phyloP scores from a whole-genome alignment of 2,888 invertebrate species.

The Campoplex nolae region DNA sequence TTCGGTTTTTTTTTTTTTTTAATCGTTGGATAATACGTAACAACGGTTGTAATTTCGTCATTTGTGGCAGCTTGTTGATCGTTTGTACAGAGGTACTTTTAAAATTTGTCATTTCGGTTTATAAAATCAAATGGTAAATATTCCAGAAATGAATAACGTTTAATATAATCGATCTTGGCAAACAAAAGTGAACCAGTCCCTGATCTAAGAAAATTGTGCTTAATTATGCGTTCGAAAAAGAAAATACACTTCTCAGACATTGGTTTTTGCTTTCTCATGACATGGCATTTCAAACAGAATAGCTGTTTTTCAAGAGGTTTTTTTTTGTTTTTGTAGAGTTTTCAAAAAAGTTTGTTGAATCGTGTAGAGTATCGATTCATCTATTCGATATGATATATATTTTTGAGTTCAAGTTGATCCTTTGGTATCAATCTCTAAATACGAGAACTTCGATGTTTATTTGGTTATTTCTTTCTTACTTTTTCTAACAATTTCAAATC shows the following conservation, averaged over 20 bases:
- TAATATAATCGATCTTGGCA: not conserved
- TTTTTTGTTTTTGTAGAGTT: slow-evolving; percentile 11
- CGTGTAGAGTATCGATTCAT: slow-evolving; percentile 6
- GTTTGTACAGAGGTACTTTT: slow-evolving; percentile 56
- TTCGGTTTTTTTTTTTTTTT: not conserved
- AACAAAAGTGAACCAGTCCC: not conserved
- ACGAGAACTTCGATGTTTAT: not conserved
- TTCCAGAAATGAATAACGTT: not conserved
- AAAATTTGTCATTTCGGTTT: slow-evolving; percentile 30
- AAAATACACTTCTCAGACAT: slow-evolving; percentile 12
- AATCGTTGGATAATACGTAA: slow-evolving; percentile 22
- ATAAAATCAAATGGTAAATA: not conserved
- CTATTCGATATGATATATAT: slow-evolving; percentile 1
- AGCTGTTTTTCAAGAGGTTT: not conserved
- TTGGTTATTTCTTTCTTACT: not conserved
- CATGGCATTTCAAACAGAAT: not conserved
- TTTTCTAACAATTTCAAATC: not conserved
- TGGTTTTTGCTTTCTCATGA: not conserved
- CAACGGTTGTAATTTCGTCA: slow-evolving; percentile 41
- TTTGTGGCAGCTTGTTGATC: slow-evolving; percentile 57
- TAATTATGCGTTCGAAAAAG: slow-evolving; percentile 10
- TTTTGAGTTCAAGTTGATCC: not conserved
- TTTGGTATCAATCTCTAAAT: not conserved
- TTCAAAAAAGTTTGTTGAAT: slow-evolving; percentile 4
- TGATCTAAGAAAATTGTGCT: slow-evolving; percentile 26